Evolutionary conservation across 2,113 vertebrate genomes (phyloP), one percentile per base, ranked within the genome.

Genomic region (rat (Rattus norvegicus)): DNA sequence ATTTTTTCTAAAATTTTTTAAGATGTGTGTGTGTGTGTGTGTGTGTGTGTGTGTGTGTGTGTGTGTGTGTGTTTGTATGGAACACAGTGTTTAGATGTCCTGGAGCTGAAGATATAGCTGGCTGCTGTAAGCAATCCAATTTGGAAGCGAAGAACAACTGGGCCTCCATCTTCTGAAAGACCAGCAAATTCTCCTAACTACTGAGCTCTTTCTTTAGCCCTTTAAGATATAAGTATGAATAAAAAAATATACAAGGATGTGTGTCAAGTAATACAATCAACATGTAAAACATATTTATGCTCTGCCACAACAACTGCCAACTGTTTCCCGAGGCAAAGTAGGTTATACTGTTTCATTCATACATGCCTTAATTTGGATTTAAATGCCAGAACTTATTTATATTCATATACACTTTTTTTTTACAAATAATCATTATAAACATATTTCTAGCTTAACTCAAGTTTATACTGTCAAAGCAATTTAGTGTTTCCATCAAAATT

Each of bases 381-480:
- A 93, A 92, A 95, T 26, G 11, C 75, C 13, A 92, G 11, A 79
- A 65, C 16, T 61, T 39, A 72, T 49, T 59, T 61, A 54, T 52
- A 85, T 19, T 26, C 56, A 61, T 1, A 81, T 1, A 92, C 87
- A 43, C 43, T 43, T 69, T 0, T 43, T 96, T 56, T 85, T 73
- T 73, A 73, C 70, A 73, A 73, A 73, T 39, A 73, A 73, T 73
- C 70, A 73, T 7, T n/a, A 72, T 73, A 73, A 39, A 73, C 75
- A 61, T 61, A 90, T 90, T 86, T 90, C n/a, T 90, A 33, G 20
- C 59, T 43, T 65, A 93, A n/a, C 12, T 77, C 67, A 81, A 75
- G 47, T 65, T 65, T 80, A 85, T 12, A 90, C 6, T 39, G 11
- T n/a, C 39, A 88, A 83, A 61, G 59, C 67, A 91, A 24, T 67